phyloP scores from a whole-genome alignment of 2,888 invertebrate genomes.

The Lasioglossum lativentre region DNA sequence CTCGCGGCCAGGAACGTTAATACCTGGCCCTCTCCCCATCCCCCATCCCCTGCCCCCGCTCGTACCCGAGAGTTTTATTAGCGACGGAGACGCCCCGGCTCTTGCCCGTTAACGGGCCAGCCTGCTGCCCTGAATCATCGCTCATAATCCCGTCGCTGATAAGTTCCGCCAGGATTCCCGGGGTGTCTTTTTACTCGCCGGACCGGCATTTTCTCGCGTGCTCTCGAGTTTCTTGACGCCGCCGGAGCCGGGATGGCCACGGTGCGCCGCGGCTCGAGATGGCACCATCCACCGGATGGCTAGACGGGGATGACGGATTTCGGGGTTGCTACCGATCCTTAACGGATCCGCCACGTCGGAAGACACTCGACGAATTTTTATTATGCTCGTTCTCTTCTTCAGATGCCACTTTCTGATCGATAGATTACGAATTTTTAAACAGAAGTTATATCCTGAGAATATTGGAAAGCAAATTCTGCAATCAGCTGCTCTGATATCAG shows the following conservation, averaged over 20 bases:
- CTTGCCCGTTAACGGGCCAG: slow-evolving; percentile 38
- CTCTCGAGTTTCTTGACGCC: neutral
- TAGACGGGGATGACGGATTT: neutral
- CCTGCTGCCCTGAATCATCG: slow-evolving; percentile 41
- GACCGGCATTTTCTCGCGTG: slow-evolving; percentile 12
- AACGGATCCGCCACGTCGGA: neutral
- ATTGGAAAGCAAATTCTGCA: too few relatives aligned
- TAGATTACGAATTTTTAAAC: neutral
- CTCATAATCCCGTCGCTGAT: slow-evolving; percentile 43
- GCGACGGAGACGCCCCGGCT: slow-evolving; percentile 13
- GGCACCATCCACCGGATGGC: neutral
- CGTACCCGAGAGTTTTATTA: slow-evolving; percentile 52
- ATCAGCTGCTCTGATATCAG: too few relatives aligned
- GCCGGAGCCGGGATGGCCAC: neutral
- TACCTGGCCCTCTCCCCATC: slow-evolving; percentile 24
- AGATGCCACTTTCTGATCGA: too few relatives aligned
- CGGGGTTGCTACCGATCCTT: neutral
- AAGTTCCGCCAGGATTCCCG: slow-evolving; percentile 13
- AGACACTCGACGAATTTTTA: neutral
- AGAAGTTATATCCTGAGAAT: too few relatives aligned
- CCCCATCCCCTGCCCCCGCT: neutral
- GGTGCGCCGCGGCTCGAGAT: neutral
- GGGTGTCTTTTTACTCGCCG: neutral
- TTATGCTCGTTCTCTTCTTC: neutral
- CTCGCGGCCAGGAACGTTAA: slow-evolving; percentile 57